These are phyloP conservation scores for Microtus ochrogaster DNA, from an alignment of 2,113 vertebrate genomes.

Conservation along the genomic window DNA sequence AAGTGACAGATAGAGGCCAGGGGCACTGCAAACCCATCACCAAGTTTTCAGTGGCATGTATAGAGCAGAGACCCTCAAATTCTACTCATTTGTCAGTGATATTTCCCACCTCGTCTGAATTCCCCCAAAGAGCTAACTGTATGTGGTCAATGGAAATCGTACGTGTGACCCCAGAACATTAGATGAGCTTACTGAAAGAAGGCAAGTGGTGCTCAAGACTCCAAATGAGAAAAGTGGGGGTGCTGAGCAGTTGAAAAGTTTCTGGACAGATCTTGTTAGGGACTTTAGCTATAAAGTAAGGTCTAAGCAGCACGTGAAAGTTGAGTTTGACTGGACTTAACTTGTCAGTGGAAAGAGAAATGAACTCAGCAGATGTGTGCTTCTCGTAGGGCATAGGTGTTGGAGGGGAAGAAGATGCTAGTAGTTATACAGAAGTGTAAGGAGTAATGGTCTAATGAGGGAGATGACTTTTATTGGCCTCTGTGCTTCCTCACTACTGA, in stretches of 20 bases:
- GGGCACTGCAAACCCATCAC: constrained; percentile 66
- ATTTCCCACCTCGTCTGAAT: constrained; percentile 46
- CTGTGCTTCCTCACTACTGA: not conserved
- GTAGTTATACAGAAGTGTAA: not conserved
- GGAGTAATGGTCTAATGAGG: constrained; percentile 20
- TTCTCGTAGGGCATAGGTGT: not conserved
- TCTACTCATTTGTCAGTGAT: constrained; percentile 60
- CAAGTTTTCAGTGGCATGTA: constrained; percentile 60
- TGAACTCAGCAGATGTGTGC: not conserved
- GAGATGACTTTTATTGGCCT: constrained; percentile 47
- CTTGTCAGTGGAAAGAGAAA: not conserved
- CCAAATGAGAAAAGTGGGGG: not conserved
- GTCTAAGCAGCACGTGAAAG: not conserved
- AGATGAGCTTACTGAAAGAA: constrained; percentile 9
- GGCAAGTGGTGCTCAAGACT: not conserved
- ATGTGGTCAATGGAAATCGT: constrained; percentile 30
- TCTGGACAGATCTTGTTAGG: constrained; percentile 2
- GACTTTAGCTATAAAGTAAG: not conserved
- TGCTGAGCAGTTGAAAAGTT: not conserved
- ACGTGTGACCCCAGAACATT: constrained; percentile 43
- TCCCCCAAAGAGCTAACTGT: constrained; percentile 1
- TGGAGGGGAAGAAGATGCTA: not conserved
- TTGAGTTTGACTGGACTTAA: not conserved
- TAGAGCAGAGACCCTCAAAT: constrained; percentile 63
- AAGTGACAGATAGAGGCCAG: constrained; percentile 71